phyloP scores from a whole-genome alignment of 1,140 invertebrate genomes.

The Habropoda laboriosa region DNA sequence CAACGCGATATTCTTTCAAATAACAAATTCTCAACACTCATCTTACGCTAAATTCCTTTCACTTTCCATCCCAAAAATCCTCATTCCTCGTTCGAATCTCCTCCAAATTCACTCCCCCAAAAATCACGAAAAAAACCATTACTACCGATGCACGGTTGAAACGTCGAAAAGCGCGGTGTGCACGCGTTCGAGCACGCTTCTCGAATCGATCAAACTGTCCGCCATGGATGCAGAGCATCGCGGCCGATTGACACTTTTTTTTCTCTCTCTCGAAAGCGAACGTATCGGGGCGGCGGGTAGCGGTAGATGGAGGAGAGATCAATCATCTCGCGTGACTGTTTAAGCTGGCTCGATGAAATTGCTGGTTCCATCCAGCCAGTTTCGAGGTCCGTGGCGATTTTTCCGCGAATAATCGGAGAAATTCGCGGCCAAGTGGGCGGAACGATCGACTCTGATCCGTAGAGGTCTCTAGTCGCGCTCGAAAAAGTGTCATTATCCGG shows the following conservation, averaged over 20 bases:
- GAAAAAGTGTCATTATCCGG: constrained; percentile 67
- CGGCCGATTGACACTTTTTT: constrained; percentile 25
- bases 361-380: background rate
- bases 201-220: constrained; percentile 48
- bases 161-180: background rate
- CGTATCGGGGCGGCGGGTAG: constrained; percentile 4
- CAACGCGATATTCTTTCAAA: too few species aligned
- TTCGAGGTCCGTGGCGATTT: constrained; percentile 9
- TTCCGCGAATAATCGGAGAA: background rate
- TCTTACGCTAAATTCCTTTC: too few species aligned
- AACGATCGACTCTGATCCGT: constrained; percentile 57
- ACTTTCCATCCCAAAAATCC: too few species aligned
- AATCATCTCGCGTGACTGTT: constrained; percentile 44
- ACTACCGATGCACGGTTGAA: background rate
- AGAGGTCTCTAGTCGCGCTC: constrained; percentile 39
- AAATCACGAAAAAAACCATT: too few species aligned
- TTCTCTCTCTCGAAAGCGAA: background rate
- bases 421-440: constrained; percentile 18
- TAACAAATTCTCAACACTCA: too few species aligned
- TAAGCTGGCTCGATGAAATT: constrained; percentile 30
- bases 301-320: constrained; percentile 25
- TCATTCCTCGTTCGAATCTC: too few species aligned
- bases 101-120: too few species aligned
- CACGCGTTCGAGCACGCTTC: background rate
- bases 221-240: constrained; percentile 18